Evolutionary conservation across 92 coral and sea anemone genomes (phyloP), one percentile per base, ranked within the genome.

Genomic region (Phymanthus crucifer): DNA sequence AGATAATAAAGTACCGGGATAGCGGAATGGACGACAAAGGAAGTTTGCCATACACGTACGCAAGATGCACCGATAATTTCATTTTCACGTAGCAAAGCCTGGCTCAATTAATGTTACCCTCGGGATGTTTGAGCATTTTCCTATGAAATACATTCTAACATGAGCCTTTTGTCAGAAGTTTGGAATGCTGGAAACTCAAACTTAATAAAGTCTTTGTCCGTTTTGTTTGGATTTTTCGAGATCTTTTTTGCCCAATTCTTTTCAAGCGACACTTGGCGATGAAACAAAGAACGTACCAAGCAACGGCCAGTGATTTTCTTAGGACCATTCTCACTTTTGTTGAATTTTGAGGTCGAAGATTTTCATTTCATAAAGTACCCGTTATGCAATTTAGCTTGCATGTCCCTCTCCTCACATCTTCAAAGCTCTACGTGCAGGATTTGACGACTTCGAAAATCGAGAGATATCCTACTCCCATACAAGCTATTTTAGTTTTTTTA

Each of bases 111-210:
- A 76, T 76, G 21, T 77, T 70, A 77, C 69, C 31, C 46, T 64
- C 31, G 13, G 43, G 81, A 77, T 77, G 23, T 21, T 77, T 77
- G 38, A 77, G 70, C 81, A 77, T 24, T 38, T 64, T 14, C 57
- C 24, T 61, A 58, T 66, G 72, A 77, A 77, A 38, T 77, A 43
- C 56, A 64, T 77, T 36, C 40, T 77, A 50, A 64, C 81, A 77
- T 72, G 81, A 77, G 2, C 81, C 2, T 38, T 40, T 61, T 77
- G 17, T 40, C 29, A 32, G 37, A 48, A 37, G 37, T 54, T 32
- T 64, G 81, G 81, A 77, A 77, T 77, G 81, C 34, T 38, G 23
- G 72, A 64, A 69, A 33, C 46, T 17, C 16, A 43, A 38, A 50
- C 68, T 77, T 77, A 77, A 77, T 77, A 64, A 61, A 65, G 6